Percentiles rank a stretch among this genome's conserved stretches.
Conservation (phyloP, 2,888 invertebrate genomes). For the Cephus nigrinus region DNA sequence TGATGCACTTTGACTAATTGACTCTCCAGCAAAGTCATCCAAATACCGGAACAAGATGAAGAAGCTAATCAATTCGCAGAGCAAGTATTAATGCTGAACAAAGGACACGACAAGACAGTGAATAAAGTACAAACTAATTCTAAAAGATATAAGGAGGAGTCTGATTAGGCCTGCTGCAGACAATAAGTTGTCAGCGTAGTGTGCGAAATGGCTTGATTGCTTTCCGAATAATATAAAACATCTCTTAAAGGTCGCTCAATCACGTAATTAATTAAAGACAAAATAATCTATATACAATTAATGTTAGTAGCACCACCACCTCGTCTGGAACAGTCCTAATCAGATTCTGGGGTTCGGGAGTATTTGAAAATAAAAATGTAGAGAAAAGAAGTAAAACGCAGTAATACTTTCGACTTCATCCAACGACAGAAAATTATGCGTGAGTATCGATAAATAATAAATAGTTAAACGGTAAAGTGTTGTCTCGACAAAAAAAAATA, state of each 20-base stretch:
- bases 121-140: neutral
- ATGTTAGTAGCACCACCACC: slow-evolving; percentile 35
- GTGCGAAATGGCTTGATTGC: slow-evolving; percentile 20
- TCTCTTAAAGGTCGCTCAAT: neutral
- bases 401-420: neutral
- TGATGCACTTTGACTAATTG: neutral
- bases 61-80: neutral
- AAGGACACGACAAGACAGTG: neutral
- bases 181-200: slow-evolving; percentile 25
- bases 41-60: neutral
- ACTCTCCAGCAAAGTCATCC: neutral
- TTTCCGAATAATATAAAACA: neutral
- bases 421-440: neutral
- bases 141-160: slow-evolving; percentile 41
- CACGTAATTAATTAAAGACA: neutral
- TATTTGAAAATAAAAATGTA: slow-evolving; percentile 49
- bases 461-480: neutral
- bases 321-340: slow-evolving; percentile 67
- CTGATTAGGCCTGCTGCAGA: slow-evolving; percentile 64
- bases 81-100: neutral
- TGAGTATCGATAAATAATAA: neutral
- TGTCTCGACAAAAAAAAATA: neutral
- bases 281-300: neutral
- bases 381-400: neutral
- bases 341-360: slow-evolving; percentile 60